A percentile compares a stretch with the other conserved stretches of the same genome.
phyloP scores from a whole-genome alignment of 2,888 invertebrate species.

The Lycocerus yunnanus region DNA sequence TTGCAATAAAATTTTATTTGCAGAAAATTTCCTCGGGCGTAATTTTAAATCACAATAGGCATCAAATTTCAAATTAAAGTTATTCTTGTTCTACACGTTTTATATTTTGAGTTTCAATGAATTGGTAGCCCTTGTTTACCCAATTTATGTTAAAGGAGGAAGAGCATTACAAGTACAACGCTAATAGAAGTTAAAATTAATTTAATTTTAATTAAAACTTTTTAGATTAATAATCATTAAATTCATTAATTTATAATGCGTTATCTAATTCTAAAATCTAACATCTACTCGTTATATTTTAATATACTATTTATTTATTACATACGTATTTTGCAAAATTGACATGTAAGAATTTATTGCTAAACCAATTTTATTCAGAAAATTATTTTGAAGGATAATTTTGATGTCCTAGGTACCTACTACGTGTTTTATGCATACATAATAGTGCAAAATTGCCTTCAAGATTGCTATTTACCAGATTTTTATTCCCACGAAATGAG shows the following conservation, averaged over 20 bases:
- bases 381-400: neutral
- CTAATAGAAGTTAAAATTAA: neutral
- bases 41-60: neutral
- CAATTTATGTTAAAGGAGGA: neutral
- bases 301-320: too few species aligned
- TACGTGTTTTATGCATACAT: neutral
- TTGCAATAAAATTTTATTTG: neutral
- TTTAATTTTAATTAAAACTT: neutral
- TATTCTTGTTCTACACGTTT: neutral
- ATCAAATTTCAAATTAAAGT: neutral
- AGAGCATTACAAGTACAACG: neutral
- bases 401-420: neutral
- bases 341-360: too few species aligned
- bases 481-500: neutral
- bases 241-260: too few species aligned
- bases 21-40: neutral
- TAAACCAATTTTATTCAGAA: too few species aligned
- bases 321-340: too few species aligned
- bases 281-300: too few species aligned
- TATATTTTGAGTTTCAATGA: neutral
- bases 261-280: too few species aligned
- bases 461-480: neutral
- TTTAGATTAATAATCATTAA: neutral
- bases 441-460: neutral
- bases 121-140: neutral